These are phyloP conservation scores for Hormiphora californensis DNA, from an alignment of 37 sponge, comb jelly and placozoan genomes.

Conservation along the genomic window DNA sequence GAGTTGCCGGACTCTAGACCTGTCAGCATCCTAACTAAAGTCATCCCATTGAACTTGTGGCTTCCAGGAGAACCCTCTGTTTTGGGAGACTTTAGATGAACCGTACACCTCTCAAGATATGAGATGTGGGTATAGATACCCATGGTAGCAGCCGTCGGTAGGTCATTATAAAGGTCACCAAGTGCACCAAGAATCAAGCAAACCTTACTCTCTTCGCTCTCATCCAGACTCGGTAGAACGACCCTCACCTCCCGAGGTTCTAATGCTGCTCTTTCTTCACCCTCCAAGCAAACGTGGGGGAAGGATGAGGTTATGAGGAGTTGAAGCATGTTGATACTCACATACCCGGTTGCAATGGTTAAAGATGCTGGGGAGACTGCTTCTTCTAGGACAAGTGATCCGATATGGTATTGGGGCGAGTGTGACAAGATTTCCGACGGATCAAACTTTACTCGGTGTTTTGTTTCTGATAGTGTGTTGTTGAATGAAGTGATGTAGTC, in stretches of 20 bases:
- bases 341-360: slow-evolving; percentile 8
- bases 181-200: too few relatives aligned
- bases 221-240: background rate
- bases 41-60: background rate
- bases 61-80: too few relatives aligned
- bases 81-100: slow-evolving; percentile 24
- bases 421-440: slow-evolving; percentile 1
- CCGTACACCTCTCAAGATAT: background rate
- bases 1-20: background rate
- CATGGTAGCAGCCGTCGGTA: background rate
- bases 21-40: slow-evolving; percentile 26
- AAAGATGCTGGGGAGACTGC: background rate
- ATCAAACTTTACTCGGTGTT: background rate
- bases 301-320: slow-evolving; percentile 37
- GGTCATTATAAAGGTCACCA: background rate
- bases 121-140: background rate
- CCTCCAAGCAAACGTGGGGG: slow-evolving; percentile 39
- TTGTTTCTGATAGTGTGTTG: background rate
- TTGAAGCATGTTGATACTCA: slow-evolving; percentile 33
- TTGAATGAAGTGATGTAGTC: background rate
- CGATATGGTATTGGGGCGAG: slow-evolving; percentile 38
- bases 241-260: background rate
- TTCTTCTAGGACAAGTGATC: background rate
- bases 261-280: background rate
- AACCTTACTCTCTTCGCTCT: background rate